Evolutionary conservation across 2,113 vertebrate species (phyloP).

Genomic region (Crotalus horridus): DNA sequence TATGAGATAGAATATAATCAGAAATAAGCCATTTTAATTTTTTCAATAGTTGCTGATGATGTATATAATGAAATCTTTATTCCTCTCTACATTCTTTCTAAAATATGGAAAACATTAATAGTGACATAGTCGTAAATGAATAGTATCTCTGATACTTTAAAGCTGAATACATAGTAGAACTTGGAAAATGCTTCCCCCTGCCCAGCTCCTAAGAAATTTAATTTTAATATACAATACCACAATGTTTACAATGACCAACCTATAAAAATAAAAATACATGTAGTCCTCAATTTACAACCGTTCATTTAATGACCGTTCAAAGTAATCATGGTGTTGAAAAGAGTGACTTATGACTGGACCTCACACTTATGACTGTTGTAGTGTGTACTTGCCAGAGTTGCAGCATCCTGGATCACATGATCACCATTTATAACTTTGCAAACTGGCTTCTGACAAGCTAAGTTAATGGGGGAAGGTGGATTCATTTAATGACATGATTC

Average conservation of each 20-base stretch:
- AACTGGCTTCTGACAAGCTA: not conserved
- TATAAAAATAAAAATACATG: no score
- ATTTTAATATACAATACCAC: not conserved
- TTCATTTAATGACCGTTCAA: no score
- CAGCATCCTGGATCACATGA: no score
- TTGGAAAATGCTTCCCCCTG: not conserved
- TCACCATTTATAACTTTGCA: not conserved
- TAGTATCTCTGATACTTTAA: not conserved
- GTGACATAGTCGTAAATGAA: not conserved
- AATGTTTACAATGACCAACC: no score
- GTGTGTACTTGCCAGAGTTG: no score
- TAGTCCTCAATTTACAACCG: no score
- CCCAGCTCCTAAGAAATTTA: not conserved
- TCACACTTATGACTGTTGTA: no score
- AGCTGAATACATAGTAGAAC: not conserved
- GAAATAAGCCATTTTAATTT: not conserved
- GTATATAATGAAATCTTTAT: not conserved
- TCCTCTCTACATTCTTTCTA: not conserved
- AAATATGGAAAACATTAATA: not conserved
- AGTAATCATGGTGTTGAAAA: no score
- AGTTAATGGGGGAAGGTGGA: not conserved
- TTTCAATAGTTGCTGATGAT: not conserved
- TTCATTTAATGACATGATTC: not conserved
- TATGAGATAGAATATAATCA: not conserved
- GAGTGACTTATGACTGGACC: no score